Conservation (phyloP, 2,888 invertebrate species). For the Steromphala cineraria region DNA sequence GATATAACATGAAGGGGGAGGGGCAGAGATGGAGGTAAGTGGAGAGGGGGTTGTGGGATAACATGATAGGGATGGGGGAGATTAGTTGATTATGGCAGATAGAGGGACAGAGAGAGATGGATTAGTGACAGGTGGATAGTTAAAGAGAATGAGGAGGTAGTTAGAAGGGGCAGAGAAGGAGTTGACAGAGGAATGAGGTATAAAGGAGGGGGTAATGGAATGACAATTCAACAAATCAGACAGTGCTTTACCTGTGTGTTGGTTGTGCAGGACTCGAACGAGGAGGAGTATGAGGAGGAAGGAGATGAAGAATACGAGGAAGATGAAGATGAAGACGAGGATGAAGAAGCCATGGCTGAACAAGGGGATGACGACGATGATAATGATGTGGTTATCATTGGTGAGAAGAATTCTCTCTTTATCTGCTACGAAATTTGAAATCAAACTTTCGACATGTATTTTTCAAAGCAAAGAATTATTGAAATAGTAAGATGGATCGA, state of each 20-base stretch:
- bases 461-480: no score
- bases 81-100: no score
- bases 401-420: conserved; percentile 33
- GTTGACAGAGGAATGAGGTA: no score
- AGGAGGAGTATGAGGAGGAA: conserved; percentile 48
- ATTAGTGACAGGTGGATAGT: no score
- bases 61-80: neutral
- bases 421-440: neutral
- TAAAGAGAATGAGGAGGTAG: no score
- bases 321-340: conserved; percentile 81
- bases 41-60: neutral
- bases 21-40: neutral
- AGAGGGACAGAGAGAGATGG: no score
- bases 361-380: conserved; percentile 46
- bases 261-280: conserved; percentile 28
- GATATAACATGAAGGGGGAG: neutral
- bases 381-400: conserved; percentile 65
- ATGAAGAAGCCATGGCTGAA: conserved; percentile 47
- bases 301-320: conserved; percentile 62
- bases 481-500: no score
- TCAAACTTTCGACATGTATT: neutral
- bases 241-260: neutral
- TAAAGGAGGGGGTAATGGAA: no score
- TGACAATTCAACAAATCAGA: no score
- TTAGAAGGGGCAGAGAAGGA: no score